Percentiles rank a stretch among this genome's conserved stretches.
Conservation (phyloP, 1,140 invertebrate genomes). For the Anoplolepis gracilipes region DNA sequence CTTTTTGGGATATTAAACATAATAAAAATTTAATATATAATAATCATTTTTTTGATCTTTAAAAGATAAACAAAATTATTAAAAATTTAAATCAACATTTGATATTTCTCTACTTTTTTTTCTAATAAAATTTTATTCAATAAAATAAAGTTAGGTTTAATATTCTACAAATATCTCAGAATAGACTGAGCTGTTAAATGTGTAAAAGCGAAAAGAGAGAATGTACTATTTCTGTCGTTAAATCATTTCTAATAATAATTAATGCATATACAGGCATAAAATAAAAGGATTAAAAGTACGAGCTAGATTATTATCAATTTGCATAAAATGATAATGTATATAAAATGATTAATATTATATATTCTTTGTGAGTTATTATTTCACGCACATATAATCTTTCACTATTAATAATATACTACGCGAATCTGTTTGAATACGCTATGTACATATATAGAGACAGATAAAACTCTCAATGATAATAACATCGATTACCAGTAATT, state of each 20-base stretch:
- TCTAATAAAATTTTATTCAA: too few species aligned
- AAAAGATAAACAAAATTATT: too few species aligned
- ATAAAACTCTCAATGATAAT: not conserved
- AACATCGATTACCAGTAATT: not conserved
- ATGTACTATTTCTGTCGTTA: not conserved
- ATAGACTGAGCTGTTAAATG: not conserved
- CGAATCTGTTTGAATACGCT: not conserved
- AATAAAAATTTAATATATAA: too few species aligned
- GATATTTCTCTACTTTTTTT: too few species aligned
- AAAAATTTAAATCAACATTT: too few species aligned
- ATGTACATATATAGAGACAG: not conserved
- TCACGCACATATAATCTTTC: not conserved
- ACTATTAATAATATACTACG: conserved; percentile 14
- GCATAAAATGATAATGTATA: not conserved
- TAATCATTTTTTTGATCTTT: too few species aligned
- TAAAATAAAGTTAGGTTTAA: too few species aligned
- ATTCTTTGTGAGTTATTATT: not conserved
- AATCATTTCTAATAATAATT: not conserved
- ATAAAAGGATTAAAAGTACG: not conserved
- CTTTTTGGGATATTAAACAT: too few species aligned
- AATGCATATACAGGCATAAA: too few species aligned
- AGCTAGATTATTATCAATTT: conserved; percentile 20
- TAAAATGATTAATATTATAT: not conserved
- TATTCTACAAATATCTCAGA: not conserved
- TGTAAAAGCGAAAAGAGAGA: not conserved